Evolutionary conservation across 2,113 vertebrate species (phyloP).

Genomic region (Platichthys flesus): DNA sequence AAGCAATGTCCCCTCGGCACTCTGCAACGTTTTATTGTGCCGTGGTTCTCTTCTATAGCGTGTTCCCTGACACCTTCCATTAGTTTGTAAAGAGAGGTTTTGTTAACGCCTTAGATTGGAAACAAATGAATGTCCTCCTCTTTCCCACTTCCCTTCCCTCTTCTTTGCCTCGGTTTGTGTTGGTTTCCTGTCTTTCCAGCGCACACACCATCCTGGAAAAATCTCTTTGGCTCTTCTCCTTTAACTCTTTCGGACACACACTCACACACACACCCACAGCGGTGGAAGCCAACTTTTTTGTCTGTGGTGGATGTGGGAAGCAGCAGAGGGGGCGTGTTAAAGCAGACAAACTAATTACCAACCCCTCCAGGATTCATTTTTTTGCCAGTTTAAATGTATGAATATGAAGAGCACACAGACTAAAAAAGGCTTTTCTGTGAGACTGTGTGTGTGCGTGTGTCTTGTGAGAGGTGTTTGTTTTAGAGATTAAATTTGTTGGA

Average conservation of each 20-base stretch:
- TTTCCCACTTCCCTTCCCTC: background rate
- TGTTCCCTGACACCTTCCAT: slow-evolving; percentile 50
- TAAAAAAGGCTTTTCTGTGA: background rate
- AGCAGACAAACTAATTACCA: slow-evolving; percentile 51
- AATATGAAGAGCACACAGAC: background rate
- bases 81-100: slow-evolving; percentile 47
- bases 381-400: slow-evolving; percentile 44
- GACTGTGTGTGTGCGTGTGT: background rate
- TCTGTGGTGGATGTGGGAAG: slow-evolving; percentile 21
- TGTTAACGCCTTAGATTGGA: slow-evolving; percentile 23
- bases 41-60: slow-evolving; percentile 20
- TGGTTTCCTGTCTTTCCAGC: background rate
- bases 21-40: slow-evolving; percentile 20
- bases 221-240: background rate
- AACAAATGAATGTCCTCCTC: slow-evolving; percentile 16
- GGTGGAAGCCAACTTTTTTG: slow-evolving; percentile 47
- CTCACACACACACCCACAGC: background rate
- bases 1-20: slow-evolving; percentile 21
- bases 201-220: background rate
- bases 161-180: background rate
- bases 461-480: too few relatives aligned
- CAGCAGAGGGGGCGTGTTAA: slow-evolving; percentile 23
- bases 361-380: slow-evolving; percentile 32
- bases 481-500: background rate
- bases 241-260: background rate